Conservation (phyloP, 1,140 invertebrate genomes). For the Drosophila parabipectinata region DNA sequence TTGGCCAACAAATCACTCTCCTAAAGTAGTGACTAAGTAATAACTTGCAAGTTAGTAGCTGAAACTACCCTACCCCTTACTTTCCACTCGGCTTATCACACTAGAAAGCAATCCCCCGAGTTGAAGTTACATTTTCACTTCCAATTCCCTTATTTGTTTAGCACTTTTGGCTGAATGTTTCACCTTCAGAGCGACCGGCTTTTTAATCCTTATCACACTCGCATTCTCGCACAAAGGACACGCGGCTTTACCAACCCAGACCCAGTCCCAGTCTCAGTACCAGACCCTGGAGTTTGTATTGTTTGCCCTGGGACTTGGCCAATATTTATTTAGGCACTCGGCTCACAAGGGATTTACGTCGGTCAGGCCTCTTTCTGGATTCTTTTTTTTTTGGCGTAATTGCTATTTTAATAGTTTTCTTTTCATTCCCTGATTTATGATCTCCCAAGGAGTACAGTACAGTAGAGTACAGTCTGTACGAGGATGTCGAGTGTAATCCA, state of each 20-base stretch:
- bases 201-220: conserved; percentile 75
- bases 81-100: conserved; percentile 37
- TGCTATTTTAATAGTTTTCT: conserved; percentile 70
- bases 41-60: conserved; percentile 65
- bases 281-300: conserved; percentile 15
- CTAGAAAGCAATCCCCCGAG: not conserved
- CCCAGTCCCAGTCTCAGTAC: not conserved
- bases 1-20: no score
- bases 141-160: conserved; percentile 70
- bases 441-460: not conserved
- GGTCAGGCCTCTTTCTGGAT: conserved; percentile 19
- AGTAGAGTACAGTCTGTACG: conserved; percentile 7
- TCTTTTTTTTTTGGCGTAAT: conserved; percentile 60
- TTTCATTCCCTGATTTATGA: conserved; percentile 45
- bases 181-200: conserved; percentile 53
- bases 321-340: conserved; percentile 78
- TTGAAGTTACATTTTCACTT: conserved; percentile 35
- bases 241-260: conserved; percentile 18
- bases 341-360: conserved; percentile 49
- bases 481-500: conserved; percentile 59
- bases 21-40: conserved; percentile 12
- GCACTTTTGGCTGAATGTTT: conserved; percentile 66
- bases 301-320: conserved; percentile 60
- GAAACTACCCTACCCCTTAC: conserved; percentile 14
- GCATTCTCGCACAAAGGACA: conserved; percentile 30